Evolutionary conservation across 2,113 vertebrate genomes (phyloP), one percentile per base, ranked within the genome.

Genomic region (Acanthisitta chloris): DNA sequence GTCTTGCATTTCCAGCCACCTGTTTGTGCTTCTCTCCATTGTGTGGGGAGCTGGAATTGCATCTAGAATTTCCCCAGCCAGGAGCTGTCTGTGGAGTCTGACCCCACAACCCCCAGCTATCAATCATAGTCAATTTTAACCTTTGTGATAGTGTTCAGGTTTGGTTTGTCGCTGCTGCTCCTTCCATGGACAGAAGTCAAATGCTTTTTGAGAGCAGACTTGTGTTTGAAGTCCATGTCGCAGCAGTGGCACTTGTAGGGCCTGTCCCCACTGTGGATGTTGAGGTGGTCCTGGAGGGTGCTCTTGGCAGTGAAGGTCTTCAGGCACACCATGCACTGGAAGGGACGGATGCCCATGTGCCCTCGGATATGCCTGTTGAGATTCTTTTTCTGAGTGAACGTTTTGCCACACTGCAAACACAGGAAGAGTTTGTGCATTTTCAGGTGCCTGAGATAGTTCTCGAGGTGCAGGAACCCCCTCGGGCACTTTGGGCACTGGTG

Each of bases 271-370:
- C 98, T 99, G 94, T 99, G 98, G 86, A 99, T 98, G 61, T 98
- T 99, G 55, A 99, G 94, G 92, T 99, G 99, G 84, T 99, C 98
- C 96, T 99, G 98, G 20, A 99, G 98, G 0, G 97, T 98, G 46
- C 98, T 98, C 88, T 98, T 99, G 79, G 98, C 98, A 6, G 98
- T 98, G 88, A 99, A 99, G 5, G 98, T 99, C 97, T 99, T 98
- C 92, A 99, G 66, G 93, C 99, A 99, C 64, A 99, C 98, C 36
- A 98, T 97, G 95, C 99, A 99, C 77, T 99, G 98, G 92, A 99
- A 99, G 25, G 98, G 99, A 40, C 99, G 97, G 87, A 98, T 98
- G 15, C 98, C 98, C 86, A 98, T 98, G 96, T 99, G 98, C 14
- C 98, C 97, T 8, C 97, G 98, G 69, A 99, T 98, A 69, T 99